phyloP scores from a whole-genome alignment of 2,888 invertebrate genomes.

The Eristalis arbustorum region DNA sequence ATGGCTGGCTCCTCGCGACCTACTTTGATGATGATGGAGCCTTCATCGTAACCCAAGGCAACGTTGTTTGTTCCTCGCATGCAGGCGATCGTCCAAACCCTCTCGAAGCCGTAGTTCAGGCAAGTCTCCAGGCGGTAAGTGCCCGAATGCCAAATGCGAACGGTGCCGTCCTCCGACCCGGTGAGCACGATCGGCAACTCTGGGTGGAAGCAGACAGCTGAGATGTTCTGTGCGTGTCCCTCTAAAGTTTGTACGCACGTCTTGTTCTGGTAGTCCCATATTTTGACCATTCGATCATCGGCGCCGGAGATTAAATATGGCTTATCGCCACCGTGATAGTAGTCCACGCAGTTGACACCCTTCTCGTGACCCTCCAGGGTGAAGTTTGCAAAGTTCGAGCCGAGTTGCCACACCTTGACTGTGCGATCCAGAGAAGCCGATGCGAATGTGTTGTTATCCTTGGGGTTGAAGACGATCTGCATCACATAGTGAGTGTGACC shows the following conservation, averaged over 20 bases:
- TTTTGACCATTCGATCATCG: constrained; percentile 98
- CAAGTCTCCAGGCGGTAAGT: constrained; percentile 98
- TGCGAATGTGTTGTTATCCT: constrained; percentile 99
- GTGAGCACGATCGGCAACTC: constrained; percentile 98
- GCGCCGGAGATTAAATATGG: constrained; percentile 99
- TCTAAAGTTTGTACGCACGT: constrained; percentile 99
- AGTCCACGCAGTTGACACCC: constrained; percentile 99
- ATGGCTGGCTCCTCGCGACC: constrained; percentile 99
- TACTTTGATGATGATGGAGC: constrained; percentile 80
- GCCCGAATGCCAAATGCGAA: constrained; percentile 99
- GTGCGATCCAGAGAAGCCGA: constrained; percentile 99
- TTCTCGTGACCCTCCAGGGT: constrained; percentile 99
- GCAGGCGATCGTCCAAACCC: constrained; percentile 98
- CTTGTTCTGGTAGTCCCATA: constrained; percentile 99
- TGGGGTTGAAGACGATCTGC: constrained; percentile 99
- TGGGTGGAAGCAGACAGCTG: constrained; percentile 98
- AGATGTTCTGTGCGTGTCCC: constrained; percentile 97
- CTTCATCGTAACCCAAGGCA: constrained; percentile 88
- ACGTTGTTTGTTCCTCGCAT: constrained; percentile 97
- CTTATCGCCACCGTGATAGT: constrained; percentile 99
- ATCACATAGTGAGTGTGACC: constrained; percentile 99
- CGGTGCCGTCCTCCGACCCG: constrained; percentile 98
- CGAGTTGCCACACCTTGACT: constrained; percentile 99
- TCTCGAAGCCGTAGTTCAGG: constrained; percentile 97
- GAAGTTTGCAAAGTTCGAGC: constrained; percentile 98